Evolutionary conservation across 2,888 invertebrate genomes (phyloP), one percentile per base, ranked within the genome.

Genomic region (Ectemnius lituratus): DNA sequence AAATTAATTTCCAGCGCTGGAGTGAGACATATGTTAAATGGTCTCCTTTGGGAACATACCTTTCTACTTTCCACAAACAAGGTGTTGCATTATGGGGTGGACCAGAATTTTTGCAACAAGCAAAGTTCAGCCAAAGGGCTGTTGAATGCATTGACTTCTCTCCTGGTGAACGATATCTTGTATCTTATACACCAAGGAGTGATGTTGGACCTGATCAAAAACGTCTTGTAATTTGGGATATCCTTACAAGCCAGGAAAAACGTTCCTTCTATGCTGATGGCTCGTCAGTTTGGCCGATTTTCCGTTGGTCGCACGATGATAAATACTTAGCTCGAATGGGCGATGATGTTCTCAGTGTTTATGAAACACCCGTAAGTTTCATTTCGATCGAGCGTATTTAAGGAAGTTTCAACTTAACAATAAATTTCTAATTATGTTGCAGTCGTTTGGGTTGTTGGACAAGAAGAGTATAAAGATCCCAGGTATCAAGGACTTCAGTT

Each of bases 61-160:
- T 99, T 82, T 96, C 98, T 0, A 99, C 99, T 0, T 98, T 99
- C 92, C 99, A 99, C 89, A 95, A 95, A 91, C 94, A 96, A 78
- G 99, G 99, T 69, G 97, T 99, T 63, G 98, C 97, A 0, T 92
- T 99, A 60, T 99, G 99, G 99, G 99, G 98, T 18, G 99, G 99
- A 0, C 97, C 97, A 27, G 95, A 95, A 85, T 99, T 98, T 92
- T 94, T 94, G 0, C 97, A 98, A 91, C 96, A 98, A 87, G 97
- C 96, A 90, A 96, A 96, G 88, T 99, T 99, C 91, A 94, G 94
- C 72, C 99, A 98, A 87, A 93, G 94, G 0, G 96, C 96, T 79
- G 99, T 99, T 0, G 96, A 98, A 86, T 97, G 97, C 86, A 97
- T 99, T 74, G 98, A 99, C 86, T 99, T 98, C 91, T 99, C 99